A percentile compares a stretch with the other conserved stretches of the same genome.
phyloP scores from a whole-genome alignment of 2,888 invertebrate genomes.

The Polietes domitor region DNA sequence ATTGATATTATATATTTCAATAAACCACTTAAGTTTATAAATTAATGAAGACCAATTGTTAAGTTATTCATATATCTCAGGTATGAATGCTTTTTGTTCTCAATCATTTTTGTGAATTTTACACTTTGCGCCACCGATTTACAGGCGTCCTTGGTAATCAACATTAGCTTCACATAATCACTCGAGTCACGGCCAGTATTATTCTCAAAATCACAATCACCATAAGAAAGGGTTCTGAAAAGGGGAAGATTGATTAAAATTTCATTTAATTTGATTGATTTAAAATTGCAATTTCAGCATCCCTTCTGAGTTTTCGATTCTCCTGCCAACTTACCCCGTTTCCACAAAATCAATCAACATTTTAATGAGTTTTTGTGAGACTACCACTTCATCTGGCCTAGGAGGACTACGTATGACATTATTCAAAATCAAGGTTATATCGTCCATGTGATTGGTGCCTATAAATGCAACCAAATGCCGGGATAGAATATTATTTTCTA shows the following conservation, averaged over 20 bases:
- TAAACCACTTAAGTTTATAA: no score
- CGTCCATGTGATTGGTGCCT: slow-evolving; percentile 67
- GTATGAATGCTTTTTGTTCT: no score
- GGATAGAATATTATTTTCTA: neutral
- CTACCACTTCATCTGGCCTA: slow-evolving; percentile 54
- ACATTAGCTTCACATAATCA: neutral
- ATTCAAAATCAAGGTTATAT: slow-evolving; percentile 59
- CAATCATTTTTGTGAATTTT: neutral
- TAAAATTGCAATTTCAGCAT: no score
- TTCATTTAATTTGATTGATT: no score
- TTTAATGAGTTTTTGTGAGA: slow-evolving; percentile 59
- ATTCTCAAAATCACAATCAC: slow-evolving; percentile 12
- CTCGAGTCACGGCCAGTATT: neutral
- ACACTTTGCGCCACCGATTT: neutral
- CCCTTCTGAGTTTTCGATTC: neutral
- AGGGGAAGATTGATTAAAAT: neutral
- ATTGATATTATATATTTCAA: no score
- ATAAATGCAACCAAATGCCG: neutral
- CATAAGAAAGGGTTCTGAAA: slow-evolving; percentile 22
- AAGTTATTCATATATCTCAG: no score
- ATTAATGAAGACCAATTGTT: no score
- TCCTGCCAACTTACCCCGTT: slow-evolving; percentile 44
- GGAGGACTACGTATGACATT: slow-evolving; percentile 38
- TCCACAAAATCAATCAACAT: slow-evolving; percentile 61
- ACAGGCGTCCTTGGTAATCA: slow-evolving; percentile 3